These are phyloP conservation scores for Heteronetta atricapilla DNA, from an alignment of 2,113 vertebrate species.

Conservation along the genomic window DNA sequence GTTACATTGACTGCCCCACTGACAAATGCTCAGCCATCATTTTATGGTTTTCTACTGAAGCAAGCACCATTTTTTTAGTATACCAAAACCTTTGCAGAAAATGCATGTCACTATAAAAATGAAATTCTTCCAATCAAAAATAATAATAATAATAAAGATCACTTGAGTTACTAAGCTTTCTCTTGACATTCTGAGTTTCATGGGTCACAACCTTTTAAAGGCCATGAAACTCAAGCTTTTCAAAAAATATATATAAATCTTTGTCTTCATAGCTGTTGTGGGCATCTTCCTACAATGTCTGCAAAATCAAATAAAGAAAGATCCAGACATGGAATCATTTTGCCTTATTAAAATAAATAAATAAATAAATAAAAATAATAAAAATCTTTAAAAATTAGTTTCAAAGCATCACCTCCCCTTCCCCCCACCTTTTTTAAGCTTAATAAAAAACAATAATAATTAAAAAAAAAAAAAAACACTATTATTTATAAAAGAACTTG, in stretches of 20 bases:
- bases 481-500: background rate
- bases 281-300: background rate
- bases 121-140: background rate
- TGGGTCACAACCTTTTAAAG: background rate
- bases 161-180: background rate
- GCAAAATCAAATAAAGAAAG: background rate
- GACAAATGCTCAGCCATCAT: background rate
- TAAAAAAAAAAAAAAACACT: too few relatives aligned
- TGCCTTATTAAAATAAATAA: background rate
- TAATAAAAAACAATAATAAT: too few relatives aligned
- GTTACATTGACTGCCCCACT: background rate
- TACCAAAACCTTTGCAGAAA: background rate
- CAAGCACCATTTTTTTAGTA: background rate
- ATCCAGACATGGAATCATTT: background rate
- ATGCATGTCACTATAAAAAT: background rate
- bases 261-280: background rate
- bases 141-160: background rate
- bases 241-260: background rate
- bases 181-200: background rate
- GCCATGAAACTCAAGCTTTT: background rate
- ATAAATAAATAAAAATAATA: too few relatives aligned
- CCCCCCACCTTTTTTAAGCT: background rate
- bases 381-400: background rate
- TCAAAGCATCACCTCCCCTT: background rate
- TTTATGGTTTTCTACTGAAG: background rate